Base-by-base conservation (phyloP, 2,797 vertebrate genomes). In the Eulemur rubriventer region DNA sequence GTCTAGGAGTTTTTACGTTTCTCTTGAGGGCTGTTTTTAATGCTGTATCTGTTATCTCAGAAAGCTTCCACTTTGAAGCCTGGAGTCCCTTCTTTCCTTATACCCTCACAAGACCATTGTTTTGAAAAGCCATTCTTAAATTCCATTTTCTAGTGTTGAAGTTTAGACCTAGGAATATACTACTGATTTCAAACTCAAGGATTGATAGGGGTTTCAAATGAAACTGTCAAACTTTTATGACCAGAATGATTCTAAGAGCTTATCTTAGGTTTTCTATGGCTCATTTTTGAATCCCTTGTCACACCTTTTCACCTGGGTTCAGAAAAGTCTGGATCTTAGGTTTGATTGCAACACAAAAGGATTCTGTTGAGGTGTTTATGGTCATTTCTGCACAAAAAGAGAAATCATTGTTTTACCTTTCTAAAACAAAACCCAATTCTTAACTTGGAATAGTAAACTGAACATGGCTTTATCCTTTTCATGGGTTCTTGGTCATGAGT, bases 211-310 rank as follows among this genome's bases (percentile, higher is more conserved):
- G 26, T 88, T 82, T 46, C 67, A 14, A 3, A 28, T 70, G 84
- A 57, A 94, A 73, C 88, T 80, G 88, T 83, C 76, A 84, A 63
- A 88, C 81, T 81, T 94, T 87, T 59, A 86, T 78, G 70, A 61
- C 70, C 55, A 26, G 83, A 55, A 87, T 52, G 76, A 43, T 18
- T 61, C 67, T 59, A 52, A 43, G 52, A 92, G 61, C 46, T 86
- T 89, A 84, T 33, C n/a, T 65, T 84, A 50, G 33, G 12, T 57
- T 57, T 76, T 30, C 46, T 52, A 2, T 43, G 52, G 43, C 43
- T 63, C 30, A 70, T 75, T 61, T 79, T 61, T 80, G 3, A 93
- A 59, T 50, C 11, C 30, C 28, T 92, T 76, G 61, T 57, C 43
- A 67, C 9, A 43, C 41, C 67, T 91, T 89, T 65, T 55, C 78